Evolutionary conservation across 2,797 vertebrate genomes (phyloP).

Genomic region (Protosalanx chinensis): DNA sequence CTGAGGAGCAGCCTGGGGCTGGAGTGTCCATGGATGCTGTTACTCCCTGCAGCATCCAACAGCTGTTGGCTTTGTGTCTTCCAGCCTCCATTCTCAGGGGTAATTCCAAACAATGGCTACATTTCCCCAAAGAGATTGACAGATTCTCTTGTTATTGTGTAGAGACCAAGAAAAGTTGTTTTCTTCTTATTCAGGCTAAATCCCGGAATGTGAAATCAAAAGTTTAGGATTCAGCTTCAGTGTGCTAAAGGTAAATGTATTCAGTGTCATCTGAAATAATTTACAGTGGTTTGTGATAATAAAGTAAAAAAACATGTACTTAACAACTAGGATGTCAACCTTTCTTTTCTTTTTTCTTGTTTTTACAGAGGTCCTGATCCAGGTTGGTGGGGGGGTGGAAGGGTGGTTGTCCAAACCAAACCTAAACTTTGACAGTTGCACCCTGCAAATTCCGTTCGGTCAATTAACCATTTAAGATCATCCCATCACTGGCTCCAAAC

Average conservation of each 20-base stretch:
- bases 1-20: conserved; percentile 44
- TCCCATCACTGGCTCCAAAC: no score
- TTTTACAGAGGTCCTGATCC: no score
- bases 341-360: no score
- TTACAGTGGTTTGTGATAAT: no score
- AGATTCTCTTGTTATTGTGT: neutral
- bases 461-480: no score
- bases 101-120: neutral
- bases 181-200: neutral
- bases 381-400: no score
- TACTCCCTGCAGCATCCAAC: neutral
- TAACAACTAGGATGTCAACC: no score
- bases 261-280: no score
- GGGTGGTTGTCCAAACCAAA: no score
- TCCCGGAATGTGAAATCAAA: neutral
- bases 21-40: conserved; percentile 39
- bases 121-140: neutral
- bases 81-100: neutral
- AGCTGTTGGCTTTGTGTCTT: conserved; percentile 10
- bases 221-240: neutral
- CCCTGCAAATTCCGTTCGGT: no score
- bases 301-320: no score
- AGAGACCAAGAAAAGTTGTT: neutral
- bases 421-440: no score
- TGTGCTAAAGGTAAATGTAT: neutral